A percentile compares a stretch with the other conserved stretches of the same genome.
Evolutionary conservation across 2,888 invertebrate genomes (phyloP).

Genomic region (Stomorhina lunata): DNA sequence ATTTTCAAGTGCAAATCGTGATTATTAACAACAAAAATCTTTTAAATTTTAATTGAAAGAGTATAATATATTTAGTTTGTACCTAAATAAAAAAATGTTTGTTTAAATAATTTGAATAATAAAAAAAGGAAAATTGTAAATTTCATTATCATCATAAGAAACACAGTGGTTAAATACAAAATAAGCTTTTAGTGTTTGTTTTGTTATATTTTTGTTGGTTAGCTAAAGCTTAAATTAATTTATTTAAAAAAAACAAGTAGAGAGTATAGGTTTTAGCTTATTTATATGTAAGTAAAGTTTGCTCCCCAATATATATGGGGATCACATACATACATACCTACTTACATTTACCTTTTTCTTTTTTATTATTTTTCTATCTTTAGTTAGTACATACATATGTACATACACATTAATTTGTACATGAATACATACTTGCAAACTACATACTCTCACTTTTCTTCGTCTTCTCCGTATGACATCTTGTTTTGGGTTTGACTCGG

Average conservation of each 20-base stretch:
- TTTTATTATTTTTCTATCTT: background rate
- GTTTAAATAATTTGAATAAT: slow-evolving; percentile 2
- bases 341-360: background rate
- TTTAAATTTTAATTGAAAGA: background rate
- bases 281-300: too few species aligned
- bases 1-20: too few species aligned
- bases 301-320: too few species aligned
- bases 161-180: slow-evolving; percentile 30
- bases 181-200: slow-evolving; percentile 41
- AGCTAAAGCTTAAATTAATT: slow-evolving; percentile 31
- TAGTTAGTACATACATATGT: background rate
- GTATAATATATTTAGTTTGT: background rate
- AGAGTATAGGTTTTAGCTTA: slow-evolving; percentile 4
- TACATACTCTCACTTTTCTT: slow-evolving; percentile 53
- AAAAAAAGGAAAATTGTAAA: slow-evolving; percentile 7
- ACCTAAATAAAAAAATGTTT: background rate
- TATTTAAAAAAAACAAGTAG: slow-evolving; percentile 1
- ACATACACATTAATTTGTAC: slow-evolving; percentile 2
- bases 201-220: slow-evolving; percentile 20
- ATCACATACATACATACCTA: background rate
- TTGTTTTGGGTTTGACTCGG: slow-evolving; percentile 18
- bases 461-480: slow-evolving; percentile 10
- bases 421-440: slow-evolving; percentile 22
- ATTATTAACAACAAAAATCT: too few species aligned
- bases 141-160: slow-evolving; percentile 31